Evolutionary conservation across 1,140 invertebrate genomes (phyloP), one percentile per base, ranked within the genome.

Genomic region (Mylabris phalerata): DNA sequence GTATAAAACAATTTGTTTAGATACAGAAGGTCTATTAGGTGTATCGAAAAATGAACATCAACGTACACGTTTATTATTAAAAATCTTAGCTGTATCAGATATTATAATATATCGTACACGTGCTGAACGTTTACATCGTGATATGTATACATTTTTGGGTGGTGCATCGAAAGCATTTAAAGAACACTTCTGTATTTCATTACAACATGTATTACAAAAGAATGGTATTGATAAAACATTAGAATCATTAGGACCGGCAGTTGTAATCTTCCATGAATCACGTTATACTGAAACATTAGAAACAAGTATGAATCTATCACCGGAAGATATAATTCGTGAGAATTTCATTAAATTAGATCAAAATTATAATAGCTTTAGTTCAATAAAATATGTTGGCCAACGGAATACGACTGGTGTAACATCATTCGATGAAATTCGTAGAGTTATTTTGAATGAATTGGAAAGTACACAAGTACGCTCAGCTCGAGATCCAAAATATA

Each of bases 201-300:
- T 76, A 10, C 64, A 72, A 43, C 65, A 65, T 26, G 66, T 67
- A 7, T 63, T 68, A 60, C 60, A 27, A 58, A 60, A 55, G 19
- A 41, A 44, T 7, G 58, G 57, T 26, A 46, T 57, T 64, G 3
- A 78, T 68, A 41, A 69, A 71, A 73, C 79, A 71, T 42, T 75
- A 41, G 75, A 70, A 45, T 69, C 78, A 3, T 64, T 79, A 43
- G 89, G 89, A 6, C 89, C 90, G 27, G 80, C 83, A 56, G 79
- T 92, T 25, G 81, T 92, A 57, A 83, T 93, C 58, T 89, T 91
- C 75, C 89, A 93, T 71, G 90, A 92, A 75, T 91, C 90, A 24
- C 75, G 79, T 52, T 82, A 91, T 64, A 92, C 89, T n/a, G 77
- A 79, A 67, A 79, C 80, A 42, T 69, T 81, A 46, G 71, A 69